Percentiles rank a stretch among this genome's conserved stretches.
Conservation (phyloP, 2,797 vertebrate species). For the Zalophus californianus region DNA sequence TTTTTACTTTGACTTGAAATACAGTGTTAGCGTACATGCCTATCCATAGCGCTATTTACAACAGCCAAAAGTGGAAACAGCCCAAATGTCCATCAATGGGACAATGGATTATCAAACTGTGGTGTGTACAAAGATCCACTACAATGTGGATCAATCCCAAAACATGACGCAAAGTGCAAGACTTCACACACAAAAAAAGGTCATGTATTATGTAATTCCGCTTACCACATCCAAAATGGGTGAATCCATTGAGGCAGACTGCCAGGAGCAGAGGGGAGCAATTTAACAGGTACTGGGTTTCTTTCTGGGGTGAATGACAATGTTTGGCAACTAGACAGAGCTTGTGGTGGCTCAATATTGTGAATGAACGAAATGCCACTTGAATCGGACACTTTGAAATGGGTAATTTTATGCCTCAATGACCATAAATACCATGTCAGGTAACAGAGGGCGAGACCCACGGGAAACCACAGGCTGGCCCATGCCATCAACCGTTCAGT, state of each 20-base stretch:
- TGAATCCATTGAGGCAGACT: background rate
- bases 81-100: background rate
- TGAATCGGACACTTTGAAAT: background rate
- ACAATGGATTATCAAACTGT: background rate
- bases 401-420: background rate
- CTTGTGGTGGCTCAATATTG: no score
- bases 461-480: background rate
- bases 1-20: background rate
- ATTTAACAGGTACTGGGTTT: rapidly evolving
- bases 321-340: background rate
- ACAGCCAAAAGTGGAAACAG: background rate
- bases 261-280: background rate
- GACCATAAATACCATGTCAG: background rate
- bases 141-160: background rate
- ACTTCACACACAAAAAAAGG: background rate
- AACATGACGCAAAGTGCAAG: background rate
- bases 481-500: background rate
- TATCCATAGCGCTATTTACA: background rate
- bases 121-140: background rate
- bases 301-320: background rate
- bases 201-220: rapidly evolving
- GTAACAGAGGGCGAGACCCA: background rate
- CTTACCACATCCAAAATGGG: background rate
- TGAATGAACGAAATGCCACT: background rate
- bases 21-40: background rate